Conservation (phyloP, 2,888 invertebrate genomes). For the Caenorhabditis zanzibari region DNA sequence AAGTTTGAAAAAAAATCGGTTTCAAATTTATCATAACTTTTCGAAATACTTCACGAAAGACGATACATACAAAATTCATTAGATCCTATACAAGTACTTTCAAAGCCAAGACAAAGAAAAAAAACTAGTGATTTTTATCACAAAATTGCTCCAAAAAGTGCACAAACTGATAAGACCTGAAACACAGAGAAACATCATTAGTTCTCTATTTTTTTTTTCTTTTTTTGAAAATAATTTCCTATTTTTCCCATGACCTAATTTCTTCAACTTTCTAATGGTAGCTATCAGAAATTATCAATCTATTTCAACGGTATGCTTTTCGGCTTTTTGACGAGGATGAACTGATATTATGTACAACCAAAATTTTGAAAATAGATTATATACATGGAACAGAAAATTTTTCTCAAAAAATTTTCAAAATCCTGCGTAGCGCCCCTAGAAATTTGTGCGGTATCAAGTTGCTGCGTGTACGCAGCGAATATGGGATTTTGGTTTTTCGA, state of each 20-base stretch:
- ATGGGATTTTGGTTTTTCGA: too few relatives aligned
- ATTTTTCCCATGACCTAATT: background rate
- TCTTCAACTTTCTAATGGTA: conserved; percentile 8
- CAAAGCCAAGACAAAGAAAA: too few relatives aligned
- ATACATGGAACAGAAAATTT: background rate
- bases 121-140: background rate
- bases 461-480: too few relatives aligned
- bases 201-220: conserved; percentile 1
- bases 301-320: conserved; percentile 16
- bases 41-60: too few relatives aligned
- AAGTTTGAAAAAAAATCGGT: too few relatives aligned
- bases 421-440: too few relatives aligned
- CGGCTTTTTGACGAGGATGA: background rate
- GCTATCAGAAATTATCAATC: conserved; percentile 29
- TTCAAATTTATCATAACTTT: too few relatives aligned
- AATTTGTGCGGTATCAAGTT: too few relatives aligned
- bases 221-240: background rate
- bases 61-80: too few relatives aligned
- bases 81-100: too few relatives aligned
- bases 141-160: conserved; percentile 2
- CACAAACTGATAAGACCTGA: background rate
- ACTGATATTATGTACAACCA: background rate
- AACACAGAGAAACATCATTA: background rate
- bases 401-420: too few relatives aligned
- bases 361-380: background rate